Percentiles rank a stretch among this genome's conserved stretches.
phyloP scores from a whole-genome alignment of 2,113 vertebrate genomes.

The Aphyosemion australe region DNA sequence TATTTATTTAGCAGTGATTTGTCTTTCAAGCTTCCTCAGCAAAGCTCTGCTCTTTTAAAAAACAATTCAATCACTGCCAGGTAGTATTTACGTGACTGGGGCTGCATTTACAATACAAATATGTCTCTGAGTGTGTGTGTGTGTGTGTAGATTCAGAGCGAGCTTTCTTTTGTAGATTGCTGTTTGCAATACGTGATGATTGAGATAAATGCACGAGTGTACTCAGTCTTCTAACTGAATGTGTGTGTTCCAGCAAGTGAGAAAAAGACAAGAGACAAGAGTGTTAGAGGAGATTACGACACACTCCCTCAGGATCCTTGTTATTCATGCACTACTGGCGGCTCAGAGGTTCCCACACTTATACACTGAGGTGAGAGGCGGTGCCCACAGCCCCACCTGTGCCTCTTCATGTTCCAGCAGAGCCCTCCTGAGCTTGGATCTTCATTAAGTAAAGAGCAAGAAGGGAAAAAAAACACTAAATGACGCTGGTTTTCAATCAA shows the following conservation, averaged over 20 bases:
- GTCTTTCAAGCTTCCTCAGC: constrained; percentile 17
- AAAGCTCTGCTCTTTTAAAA: constrained; percentile 40
- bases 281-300: constrained; percentile 78
- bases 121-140: background rate
- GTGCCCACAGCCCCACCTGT: constrained; percentile 78
- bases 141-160: constrained; percentile 42
- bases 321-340: constrained; percentile 80
- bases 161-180: constrained; percentile 65
- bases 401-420: constrained; percentile 75
- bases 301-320: constrained; percentile 78
- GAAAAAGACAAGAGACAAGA: constrained; percentile 61
- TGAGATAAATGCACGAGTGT: constrained; percentile 53
- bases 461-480: constrained; percentile 51
- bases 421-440: constrained; percentile 63
- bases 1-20: constrained; percentile 19
- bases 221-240: constrained; percentile 29
- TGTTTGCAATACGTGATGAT: constrained; percentile 62
- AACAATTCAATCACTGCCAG: constrained; percentile 42
- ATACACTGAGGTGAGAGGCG: constrained; percentile 74
- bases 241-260: constrained; percentile 62
- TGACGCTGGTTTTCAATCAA: constrained; percentile 59
- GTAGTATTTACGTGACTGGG: constrained; percentile 37
- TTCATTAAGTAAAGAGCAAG: constrained; percentile 66
- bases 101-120: constrained; percentile 62
- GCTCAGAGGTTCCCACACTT: constrained; percentile 81